phyloP scores from a whole-genome alignment of 2,888 invertebrate species.

The Agrilus mali region DNA sequence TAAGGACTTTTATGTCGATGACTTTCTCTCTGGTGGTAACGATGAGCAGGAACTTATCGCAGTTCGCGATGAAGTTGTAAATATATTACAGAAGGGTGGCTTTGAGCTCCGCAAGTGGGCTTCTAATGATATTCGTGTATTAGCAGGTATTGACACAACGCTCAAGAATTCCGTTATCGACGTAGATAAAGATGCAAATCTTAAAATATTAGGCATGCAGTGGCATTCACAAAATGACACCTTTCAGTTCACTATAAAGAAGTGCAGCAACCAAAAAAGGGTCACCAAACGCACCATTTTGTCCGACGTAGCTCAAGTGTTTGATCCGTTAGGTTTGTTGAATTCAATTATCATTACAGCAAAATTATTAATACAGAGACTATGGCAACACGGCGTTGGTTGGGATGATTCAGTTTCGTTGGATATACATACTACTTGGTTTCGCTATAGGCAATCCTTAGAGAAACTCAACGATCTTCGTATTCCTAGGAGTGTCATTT shows the following conservation, averaged over 20 bases:
- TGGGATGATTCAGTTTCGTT: constrained; percentile 5
- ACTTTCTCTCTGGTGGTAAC: constrained; percentile 15
- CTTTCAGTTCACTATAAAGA: constrained; percentile 4
- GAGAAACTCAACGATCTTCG: background rate
- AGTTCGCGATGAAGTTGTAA: constrained; percentile 8
- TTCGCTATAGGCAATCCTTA: background rate
- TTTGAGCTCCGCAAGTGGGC: constrained; percentile 17
- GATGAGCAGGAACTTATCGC: constrained; percentile 10
- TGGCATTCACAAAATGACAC: constrained; percentile 4
- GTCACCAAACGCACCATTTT: constrained; percentile 5
- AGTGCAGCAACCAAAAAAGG: background rate
- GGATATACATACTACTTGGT: background rate
- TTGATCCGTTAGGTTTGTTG: constrained; percentile 16
- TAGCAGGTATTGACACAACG: background rate
- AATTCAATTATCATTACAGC: constrained; percentile 14
- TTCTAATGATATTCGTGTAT: constrained; percentile 8
- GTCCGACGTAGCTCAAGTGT: constrained; percentile 12
- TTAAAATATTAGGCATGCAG: constrained; percentile 6
- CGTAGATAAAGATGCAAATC: background rate
- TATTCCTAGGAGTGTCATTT: background rate
- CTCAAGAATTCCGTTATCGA: background rate
- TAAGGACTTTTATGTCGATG: constrained; percentile 22
- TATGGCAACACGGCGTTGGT: background rate
- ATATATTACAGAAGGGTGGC: constrained; percentile 6
- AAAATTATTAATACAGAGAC: constrained; percentile 18